Evolutionary conservation across 2,113 vertebrate species (phyloP), one percentile per base, ranked within the genome.

Genomic region (Pseudonaja textilis): DNA sequence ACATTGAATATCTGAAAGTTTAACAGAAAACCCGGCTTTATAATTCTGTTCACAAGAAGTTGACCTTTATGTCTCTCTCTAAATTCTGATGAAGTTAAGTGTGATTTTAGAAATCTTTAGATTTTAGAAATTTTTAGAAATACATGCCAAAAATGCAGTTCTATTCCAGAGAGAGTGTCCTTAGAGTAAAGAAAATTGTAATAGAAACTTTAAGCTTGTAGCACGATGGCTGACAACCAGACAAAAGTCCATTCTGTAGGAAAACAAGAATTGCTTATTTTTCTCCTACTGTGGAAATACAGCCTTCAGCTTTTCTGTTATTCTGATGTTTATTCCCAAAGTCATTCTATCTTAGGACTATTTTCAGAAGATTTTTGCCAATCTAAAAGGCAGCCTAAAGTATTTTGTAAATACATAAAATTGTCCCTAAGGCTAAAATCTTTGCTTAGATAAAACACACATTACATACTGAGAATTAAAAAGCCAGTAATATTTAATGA

Each of bases 41-140:
- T 12, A 1, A 74, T 87, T 25, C 74, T 87, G 29, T 56, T 91
- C 90, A 29, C 11, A n/a, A 93, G 10, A 92, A 86, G 91, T 89
- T 92, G 95, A n/a, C 93, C 89, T 93, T 94, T 85, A 85, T 88
- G 56, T 25, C 57, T 0, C 90, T 89, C 93, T 61, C 23, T 25
- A 6, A 56, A 61, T 89, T 93, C 50, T 89, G 88, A n/a, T 88
- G 59, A 95, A 89, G 39, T 90, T 54, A 95, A 55, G 50, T 91
- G 14, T 89, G 91, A 90, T 91, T 94, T 91, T 94, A 85, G 89
- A 95, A 96, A 96, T 92, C 89, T 91, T 96, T 42, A 42, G 91
- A 90, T 91, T 94, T 91, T 94, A 85, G 87, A 95, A 96, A 96
- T 92, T 87, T 91, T 96, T 42, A 42, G 95, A 93, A 95, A 87